Conservation (phyloP, 2,113 vertebrate species). For the Sceloporus tristichus region DNA sequence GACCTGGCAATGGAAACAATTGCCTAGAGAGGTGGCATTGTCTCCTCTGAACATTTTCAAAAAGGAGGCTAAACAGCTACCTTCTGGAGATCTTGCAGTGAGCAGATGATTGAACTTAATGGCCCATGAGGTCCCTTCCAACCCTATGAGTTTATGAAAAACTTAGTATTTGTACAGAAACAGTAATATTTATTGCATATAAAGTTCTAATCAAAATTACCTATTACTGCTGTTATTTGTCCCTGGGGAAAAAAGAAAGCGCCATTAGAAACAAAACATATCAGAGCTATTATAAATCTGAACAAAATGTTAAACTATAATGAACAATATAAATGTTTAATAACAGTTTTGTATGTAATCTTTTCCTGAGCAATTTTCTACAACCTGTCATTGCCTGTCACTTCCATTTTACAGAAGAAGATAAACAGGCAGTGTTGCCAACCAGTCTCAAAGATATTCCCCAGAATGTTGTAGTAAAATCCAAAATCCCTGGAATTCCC, state of each 20-base stretch:
- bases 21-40: too few species aligned
- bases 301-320: neutral
- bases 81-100: too few species aligned
- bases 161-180: neutral
- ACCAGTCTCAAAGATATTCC: too few species aligned
- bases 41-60: too few species aligned
- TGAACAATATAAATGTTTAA: neutral
- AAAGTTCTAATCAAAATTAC: neutral
- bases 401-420: slow-evolving; percentile 3
- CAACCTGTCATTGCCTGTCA: neutral
- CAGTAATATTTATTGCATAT: neutral
- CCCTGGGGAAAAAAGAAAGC: neutral
- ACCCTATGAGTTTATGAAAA: neutral
- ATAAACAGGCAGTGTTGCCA: neutral
- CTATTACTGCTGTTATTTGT: neutral
- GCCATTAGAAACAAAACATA: neutral
- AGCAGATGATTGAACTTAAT: too few species aligned
- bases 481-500: too few species aligned
- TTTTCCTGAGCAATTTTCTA: neutral
- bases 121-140: too few species aligned
- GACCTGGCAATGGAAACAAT: too few species aligned
- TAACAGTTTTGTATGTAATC: neutral
- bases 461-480: too few species aligned
- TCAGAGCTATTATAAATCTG: neutral
- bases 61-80: too few species aligned